Evolutionary conservation across 2,113 vertebrate species (phyloP), one percentile per base, ranked within the genome.

Genomic region (Accipiter cooperii): DNA sequence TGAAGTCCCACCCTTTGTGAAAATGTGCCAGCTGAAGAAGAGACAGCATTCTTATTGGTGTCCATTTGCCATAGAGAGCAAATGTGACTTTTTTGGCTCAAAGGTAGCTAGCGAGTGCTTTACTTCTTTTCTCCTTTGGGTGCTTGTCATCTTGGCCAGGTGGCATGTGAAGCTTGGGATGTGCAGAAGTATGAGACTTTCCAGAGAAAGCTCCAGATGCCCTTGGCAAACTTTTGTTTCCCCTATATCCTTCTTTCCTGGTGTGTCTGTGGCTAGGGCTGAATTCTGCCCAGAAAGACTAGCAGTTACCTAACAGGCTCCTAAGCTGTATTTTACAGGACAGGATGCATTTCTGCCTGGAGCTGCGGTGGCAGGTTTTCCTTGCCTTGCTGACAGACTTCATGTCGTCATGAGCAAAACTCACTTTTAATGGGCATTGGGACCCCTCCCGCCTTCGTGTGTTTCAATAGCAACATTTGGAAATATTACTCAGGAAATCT

Each of bases 1-100:
- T 61, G 36, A 97, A 95, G 89, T 92, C 89, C 90, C 69, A 95
- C 81, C 89, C 86, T 84, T 86, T 4, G 5, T 25, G 84, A 93
- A 81, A 96, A 84, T 71, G 47, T 87, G 80, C 89, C 92, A 95
- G 65, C 65, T 76, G 94, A 97, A 89, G 73, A 95, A 33, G n/a
- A 88, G 80, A 92, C 28, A 38, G 61, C 40, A 64, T 87, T 86
- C 77, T 75, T 89, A 44, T 5, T 78, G 83, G 60, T 81, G 25
- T 93, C 55, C 82, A 40, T 93, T 94, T 73, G 63, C 66, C 65
- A 84, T 17, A 91, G 90, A 89, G 33, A 88, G 33, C 18, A 95
- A 93, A 82, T 76, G 28, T 49, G 46, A 78, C 13, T 36, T 42
- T 96, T 91, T 84, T 90, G 60, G 60, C 79, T 78, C 47, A 40